Evolutionary conservation across 2,888 invertebrate species (phyloP), one percentile per base, ranked within the genome.

Genomic region (Synanthedon myopaeformis): DNA sequence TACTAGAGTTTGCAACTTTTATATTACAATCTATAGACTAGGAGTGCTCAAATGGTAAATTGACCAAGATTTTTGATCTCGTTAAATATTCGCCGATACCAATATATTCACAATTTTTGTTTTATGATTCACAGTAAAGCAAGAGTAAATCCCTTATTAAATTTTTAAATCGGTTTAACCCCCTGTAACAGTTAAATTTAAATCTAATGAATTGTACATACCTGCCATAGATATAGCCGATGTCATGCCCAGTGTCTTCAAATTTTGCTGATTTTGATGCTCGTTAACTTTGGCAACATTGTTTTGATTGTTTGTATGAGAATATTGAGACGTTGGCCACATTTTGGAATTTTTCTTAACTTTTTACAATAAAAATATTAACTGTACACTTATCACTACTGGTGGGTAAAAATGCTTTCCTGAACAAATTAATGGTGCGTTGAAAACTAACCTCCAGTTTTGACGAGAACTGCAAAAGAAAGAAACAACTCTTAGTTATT

Each of bases 151-250:
- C n/a, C n/a, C n/a, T n/a, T n/a, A n/a, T n/a, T n/a, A n/a, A n/a
- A n/a, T n/a, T n/a, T n/a, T n/a, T n/a, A n/a, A n/a, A n/a, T n/a
- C n/a, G n/a, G n/a, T n/a, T n/a, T n/a, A n/a, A n/a, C n/a, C n/a
- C n/a, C n/a, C n/a, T n/a, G n/a, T n/a, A n/a, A n/a, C n/a, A n/a
- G n/a, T n/a, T n/a, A n/a, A n/a, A n/a, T n/a, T n/a, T n/a, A n/a
- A n/a, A n/a, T 35, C 23, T 23, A 23, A 42, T 12, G 42, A 13
- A 45, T 45, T 45, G 4, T 11, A 75, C 79, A 72, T 49, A 96
- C 91, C 91, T 57, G 96, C 96, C 72, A 93, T 89, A 62, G 96
- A 97, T 60, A 98, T 97, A 56, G 98, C 97, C 19, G 97, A 96
- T 6, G 98, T 98, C 92, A 98, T 96, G 54, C 98, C 98, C 70